These are phyloP conservation scores for Lepidotrigona ventralis DNA, from an alignment of 1,140 invertebrate species.

Conservation along the genomic window DNA sequence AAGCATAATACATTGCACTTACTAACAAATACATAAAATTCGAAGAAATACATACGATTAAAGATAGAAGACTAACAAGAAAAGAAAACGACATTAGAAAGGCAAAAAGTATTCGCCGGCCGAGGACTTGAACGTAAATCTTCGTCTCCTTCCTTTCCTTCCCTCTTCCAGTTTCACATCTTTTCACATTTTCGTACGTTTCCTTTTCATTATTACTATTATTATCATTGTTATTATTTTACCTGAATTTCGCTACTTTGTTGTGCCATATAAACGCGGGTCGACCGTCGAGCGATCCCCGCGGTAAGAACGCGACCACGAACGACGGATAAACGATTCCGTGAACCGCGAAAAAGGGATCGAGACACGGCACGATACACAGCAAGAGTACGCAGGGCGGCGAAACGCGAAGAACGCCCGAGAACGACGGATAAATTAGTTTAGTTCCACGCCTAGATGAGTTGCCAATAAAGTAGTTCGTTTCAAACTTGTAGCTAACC, in stretches of 20 bases:
- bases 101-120: no score
- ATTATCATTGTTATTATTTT: background rate
- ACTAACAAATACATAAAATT: no score
- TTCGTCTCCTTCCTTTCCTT: no score
- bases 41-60: no score
- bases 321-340: background rate
- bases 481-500: constrained; percentile 80
- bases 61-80: no score
- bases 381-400: constrained; percentile 46
- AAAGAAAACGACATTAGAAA: no score
- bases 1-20: no score
- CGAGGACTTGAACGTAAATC: no score
- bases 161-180: background rate
- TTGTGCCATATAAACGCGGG: constrained; percentile 30
- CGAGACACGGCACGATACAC: constrained; percentile 15
- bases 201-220: background rate
- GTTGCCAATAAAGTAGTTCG: constrained; percentile 80
- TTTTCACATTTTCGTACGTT: background rate
- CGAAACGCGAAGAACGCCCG: constrained; percentile 53
- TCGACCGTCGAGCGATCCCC: background rate
- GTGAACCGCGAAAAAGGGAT: background rate
- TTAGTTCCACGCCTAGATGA: constrained; percentile 78
- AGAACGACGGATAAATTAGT: constrained; percentile 66
- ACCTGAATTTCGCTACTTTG: background rate
- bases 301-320: background rate